Percentiles rank a stretch among this genome's conserved stretches.
phyloP scores from a whole-genome alignment of 37 sponge, comb jelly and placozoan species.

The Crambe crambe region DNA sequence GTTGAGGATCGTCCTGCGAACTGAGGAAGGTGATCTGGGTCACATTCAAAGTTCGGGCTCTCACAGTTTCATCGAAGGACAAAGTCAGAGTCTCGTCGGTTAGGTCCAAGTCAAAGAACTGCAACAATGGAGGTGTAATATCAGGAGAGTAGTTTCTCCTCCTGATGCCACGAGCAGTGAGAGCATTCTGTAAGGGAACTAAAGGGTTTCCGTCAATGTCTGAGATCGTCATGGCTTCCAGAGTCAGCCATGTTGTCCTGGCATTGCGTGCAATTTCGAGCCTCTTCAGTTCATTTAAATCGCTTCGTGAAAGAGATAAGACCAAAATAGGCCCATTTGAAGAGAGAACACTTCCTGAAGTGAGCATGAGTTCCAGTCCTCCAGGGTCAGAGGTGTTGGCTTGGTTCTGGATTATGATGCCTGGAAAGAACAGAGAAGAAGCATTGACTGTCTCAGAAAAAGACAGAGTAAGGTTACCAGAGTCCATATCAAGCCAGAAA shows the following conservation, averaged over 20 bases:
- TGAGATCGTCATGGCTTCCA: conserved; percentile 28
- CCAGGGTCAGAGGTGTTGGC: conserved; percentile 49
- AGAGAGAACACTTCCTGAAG: conserved; percentile 47
- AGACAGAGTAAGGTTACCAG: conserved; percentile 61
- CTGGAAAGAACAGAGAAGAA: conserved; percentile 48
- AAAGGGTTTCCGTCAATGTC: conserved; percentile 64
- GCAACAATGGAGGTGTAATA: conserved; percentile 57
- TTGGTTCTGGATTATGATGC: conserved; percentile 58
- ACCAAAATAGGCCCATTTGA: conserved; percentile 58
- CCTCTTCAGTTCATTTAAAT: conserved; percentile 82
- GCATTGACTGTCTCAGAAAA: conserved; percentile 88
- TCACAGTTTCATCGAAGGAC: conserved; percentile 79
- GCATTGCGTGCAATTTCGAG: conserved; percentile 50
- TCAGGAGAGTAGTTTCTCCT: conserved; percentile 49
- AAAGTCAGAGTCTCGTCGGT: conserved; percentile 60
- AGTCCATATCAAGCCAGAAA: conserved; percentile 77
- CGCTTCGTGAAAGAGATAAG: conserved; percentile 47
- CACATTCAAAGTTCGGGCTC: conserved; percentile 43
- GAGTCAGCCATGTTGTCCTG: conserved; percentile 49
- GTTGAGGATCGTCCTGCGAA: conserved; percentile 1
- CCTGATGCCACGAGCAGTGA: conserved; percentile 39
- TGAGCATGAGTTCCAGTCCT: conserved; percentile 24
- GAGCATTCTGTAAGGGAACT: conserved; percentile 48
- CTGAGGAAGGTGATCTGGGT: conserved; percentile 64
- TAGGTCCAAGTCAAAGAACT: conserved; percentile 76